Evolutionary conservation across 2,888 invertebrate genomes (phyloP).

Genomic region (Amphiduros pacificus): DNA sequence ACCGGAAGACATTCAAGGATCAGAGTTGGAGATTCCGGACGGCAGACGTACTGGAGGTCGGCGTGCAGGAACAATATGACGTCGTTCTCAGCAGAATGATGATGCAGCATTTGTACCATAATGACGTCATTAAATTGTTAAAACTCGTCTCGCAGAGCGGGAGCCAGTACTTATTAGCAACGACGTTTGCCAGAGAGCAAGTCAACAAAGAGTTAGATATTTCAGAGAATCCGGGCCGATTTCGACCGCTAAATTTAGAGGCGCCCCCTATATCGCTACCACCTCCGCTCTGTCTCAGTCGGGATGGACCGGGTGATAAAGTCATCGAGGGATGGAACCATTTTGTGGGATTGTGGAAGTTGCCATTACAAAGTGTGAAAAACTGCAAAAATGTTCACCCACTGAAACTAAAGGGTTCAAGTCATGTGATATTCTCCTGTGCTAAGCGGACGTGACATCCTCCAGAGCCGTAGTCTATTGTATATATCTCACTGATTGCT

Average conservation of each 20-base stretch:
- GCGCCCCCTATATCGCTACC: constrained; percentile 28
- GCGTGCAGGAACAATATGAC: constrained; percentile 22
- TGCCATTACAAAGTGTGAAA: constrained; percentile 23
- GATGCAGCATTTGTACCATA: constrained; percentile 29
- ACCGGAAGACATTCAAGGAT: constrained; percentile 18
- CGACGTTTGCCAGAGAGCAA: constrained; percentile 22
- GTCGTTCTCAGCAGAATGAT: constrained; percentile 30
- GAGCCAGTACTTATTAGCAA: constrained; percentile 24
- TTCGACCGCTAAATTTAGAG: constrained; percentile 30
- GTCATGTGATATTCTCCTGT: constrained; percentile 3
- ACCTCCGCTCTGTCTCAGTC: constrained; percentile 27
- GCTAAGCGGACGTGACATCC: neutral
- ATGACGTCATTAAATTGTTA: constrained; percentile 24
- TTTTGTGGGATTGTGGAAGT: constrained; percentile 29
- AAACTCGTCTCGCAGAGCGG: constrained; percentile 21
- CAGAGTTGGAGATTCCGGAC: constrained; percentile 21
- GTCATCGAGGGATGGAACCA: constrained; percentile 29
- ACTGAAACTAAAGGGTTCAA: neutral
- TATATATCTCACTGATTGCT: no score
- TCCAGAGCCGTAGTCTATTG: no score
- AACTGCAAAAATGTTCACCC: constrained; percentile 9
- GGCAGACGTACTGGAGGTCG: constrained; percentile 23
- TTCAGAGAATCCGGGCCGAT: constrained; percentile 28
- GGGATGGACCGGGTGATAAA: constrained; percentile 29
- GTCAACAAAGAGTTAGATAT: constrained; percentile 26